A percentile compares a stretch with the other conserved stretches of the same genome.
Conservation (phyloP, 92 coral and sea anemone genomes). For the Galaxea fascicularis region DNA sequence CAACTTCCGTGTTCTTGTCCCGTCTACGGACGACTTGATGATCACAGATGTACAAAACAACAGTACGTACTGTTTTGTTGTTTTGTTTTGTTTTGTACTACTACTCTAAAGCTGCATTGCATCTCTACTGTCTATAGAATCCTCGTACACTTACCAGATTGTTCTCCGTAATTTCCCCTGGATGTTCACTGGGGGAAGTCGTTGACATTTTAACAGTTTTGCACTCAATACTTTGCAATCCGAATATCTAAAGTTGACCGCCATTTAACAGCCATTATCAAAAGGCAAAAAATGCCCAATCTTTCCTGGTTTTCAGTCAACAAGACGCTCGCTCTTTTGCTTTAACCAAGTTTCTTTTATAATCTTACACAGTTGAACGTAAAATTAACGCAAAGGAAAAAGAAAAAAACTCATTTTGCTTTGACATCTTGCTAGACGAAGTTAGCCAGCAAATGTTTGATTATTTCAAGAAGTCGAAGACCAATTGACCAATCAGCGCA, state of each 20-base stretch:
- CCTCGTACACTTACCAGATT: slow-evolving; percentile 58
- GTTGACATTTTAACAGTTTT: slow-evolving; percentile 11
- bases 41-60: no score
- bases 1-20: no score
- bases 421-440: neutral
- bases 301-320: neutral
- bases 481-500: slow-evolving; percentile 21
- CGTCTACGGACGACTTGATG: no score
- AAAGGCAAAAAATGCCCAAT: neutral
- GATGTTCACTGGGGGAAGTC: slow-evolving; percentile 2
- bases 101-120: neutral
- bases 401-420: neutral
- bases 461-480: slow-evolving; percentile 20
- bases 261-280: slow-evolving; percentile 22
- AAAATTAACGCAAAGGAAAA: neutral
- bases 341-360: neutral
- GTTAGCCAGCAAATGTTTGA: neutral
- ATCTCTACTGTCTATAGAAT: neutral
- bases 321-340: neutral
- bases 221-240: neutral
- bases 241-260: neutral
- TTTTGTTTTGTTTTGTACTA: no score
- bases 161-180: slow-evolving; percentile 52
- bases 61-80: no score
- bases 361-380: neutral